Evolutionary conservation across 2,797 vertebrate genomes (phyloP), one percentile per base, ranked within the genome.

Genomic region (Emys orbicularis): DNA sequence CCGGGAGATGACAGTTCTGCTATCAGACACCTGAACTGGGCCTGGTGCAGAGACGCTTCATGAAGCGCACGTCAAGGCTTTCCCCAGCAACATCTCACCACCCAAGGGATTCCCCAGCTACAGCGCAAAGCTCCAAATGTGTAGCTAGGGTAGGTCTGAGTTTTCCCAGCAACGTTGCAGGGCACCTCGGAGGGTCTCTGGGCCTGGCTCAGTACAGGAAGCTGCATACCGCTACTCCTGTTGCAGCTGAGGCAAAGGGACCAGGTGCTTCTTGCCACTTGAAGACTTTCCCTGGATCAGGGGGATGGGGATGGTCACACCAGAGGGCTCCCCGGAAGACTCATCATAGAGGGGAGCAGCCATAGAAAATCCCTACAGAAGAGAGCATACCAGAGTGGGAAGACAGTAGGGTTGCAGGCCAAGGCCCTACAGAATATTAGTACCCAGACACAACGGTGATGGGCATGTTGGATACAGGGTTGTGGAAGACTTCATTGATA

Each of bases 161-260:
- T 77, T 94, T 91, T 87, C 85, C 85, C 65, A 84, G 23, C 47
- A 68, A 88, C 80, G 79, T 44, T 47, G 18, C 44, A 57, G 13
- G 57, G 76, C 80, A 93, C 90, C 90, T 88, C 86, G 76, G 90
- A 81, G 86, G 77, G 92, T 61, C 86, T 83, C 86, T 52, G 83
- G 83, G 88, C 79, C 79, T 68, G 61, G 89, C 81, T 47, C 76
- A 72, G 83, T 83, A 8, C 57, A 72, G 82, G 94, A 92, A 96
- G 90, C 94, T 96, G 94, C 5, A 56, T 65, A 13, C 90, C 89
- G 86, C 95, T 94, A 88, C 88, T 96, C 92, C 54, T 68, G 65
- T 9, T 5, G 2, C 61, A 27, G 47, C 2, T 0, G 25, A 53
- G 90, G n/a, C 2, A 19, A 72, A 72, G 19, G 10, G n/a, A 21